Conservation (phyloP, 2,888 invertebrate species). For the Scaptomyza parva region DNA sequence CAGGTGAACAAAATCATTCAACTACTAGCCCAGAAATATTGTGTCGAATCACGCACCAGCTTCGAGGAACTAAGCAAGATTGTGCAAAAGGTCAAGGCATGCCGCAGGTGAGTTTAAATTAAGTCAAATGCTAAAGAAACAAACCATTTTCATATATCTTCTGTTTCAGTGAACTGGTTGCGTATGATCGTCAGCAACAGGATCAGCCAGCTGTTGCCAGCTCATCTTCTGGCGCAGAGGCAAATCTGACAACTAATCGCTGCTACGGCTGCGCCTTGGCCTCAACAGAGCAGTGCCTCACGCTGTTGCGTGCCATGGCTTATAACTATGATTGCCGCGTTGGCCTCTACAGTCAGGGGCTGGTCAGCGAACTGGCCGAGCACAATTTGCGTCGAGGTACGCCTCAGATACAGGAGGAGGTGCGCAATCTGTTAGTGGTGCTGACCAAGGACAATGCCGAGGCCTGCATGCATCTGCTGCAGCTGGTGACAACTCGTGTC, state of each 20-base stretch:
- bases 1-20: constrained; percentile 97
- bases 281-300: constrained; percentile 97
- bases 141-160: neutral
- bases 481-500: constrained; percentile 92
- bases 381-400: constrained; percentile 95
- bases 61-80: constrained; percentile 97
- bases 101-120: constrained; percentile 87
- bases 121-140: no score
- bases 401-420: constrained; percentile 94
- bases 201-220: constrained; percentile 82
- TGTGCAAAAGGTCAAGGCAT: constrained; percentile 95
- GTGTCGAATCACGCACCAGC: constrained; percentile 96
- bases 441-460: constrained; percentile 95
- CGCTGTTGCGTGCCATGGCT: constrained; percentile 94
- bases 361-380: constrained; percentile 95
- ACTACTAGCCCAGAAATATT: constrained; percentile 96
- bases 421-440: constrained; percentile 93
- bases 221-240: constrained; percentile 63
- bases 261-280: constrained; percentile 96
- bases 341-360: constrained; percentile 92
- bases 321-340: constrained; percentile 91
- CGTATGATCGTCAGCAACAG: constrained; percentile 93
- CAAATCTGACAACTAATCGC: constrained; percentile 86
- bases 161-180: constrained; percentile 90
- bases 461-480: constrained; percentile 87